Percentiles rank a stretch among this genome's conserved stretches.
phyloP scores from a whole-genome alignment of 2,113 vertebrate species.

The Perca flavescens region DNA sequence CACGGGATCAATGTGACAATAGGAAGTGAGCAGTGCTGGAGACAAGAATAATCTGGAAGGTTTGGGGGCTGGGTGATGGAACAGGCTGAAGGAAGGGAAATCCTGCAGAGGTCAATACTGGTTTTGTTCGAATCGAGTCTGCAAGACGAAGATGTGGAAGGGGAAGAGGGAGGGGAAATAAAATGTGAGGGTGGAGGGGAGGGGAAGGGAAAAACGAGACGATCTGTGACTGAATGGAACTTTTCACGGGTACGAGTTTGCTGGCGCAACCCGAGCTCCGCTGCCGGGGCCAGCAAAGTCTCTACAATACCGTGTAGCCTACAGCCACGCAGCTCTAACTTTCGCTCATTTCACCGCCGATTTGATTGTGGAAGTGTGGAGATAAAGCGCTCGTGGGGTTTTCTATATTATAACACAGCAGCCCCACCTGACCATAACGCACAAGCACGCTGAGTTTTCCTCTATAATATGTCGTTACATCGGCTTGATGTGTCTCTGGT shows the following conservation, averaged over 20 bases:
- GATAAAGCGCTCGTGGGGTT: neutral
- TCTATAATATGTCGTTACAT: neutral
- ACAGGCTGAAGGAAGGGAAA: neutral
- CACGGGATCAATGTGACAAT: neutral
- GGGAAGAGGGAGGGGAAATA: neutral
- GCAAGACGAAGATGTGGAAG: slow-evolving; percentile 33
- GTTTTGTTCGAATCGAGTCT: slow-evolving; percentile 31
- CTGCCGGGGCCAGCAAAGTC: neutral
- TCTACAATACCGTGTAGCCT: too few relatives aligned
- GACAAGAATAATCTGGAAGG: slow-evolving; percentile 32
- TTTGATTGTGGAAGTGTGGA: neutral
- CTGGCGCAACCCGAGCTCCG: neutral
- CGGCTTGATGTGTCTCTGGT: slow-evolving; percentile 9
- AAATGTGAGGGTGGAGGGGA: neutral
- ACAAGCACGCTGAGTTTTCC: slow-evolving; percentile 5
- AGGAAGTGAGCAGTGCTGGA: slow-evolving; percentile 38
- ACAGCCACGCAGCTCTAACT: neutral
- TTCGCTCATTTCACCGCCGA: neutral
- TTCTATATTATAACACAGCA: slow-evolving; percentile 24
- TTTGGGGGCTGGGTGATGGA: slow-evolving; percentile 26
- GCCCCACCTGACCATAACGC: slow-evolving; percentile 26
- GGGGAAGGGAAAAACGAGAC: neutral
- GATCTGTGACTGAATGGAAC: slow-evolving; percentile 65
- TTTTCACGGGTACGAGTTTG: slow-evolving; percentile 52
- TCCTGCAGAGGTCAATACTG: neutral